Conservation (phyloP, 1,140 invertebrate genomes). For the Luehdorfia chinensis region DNA sequence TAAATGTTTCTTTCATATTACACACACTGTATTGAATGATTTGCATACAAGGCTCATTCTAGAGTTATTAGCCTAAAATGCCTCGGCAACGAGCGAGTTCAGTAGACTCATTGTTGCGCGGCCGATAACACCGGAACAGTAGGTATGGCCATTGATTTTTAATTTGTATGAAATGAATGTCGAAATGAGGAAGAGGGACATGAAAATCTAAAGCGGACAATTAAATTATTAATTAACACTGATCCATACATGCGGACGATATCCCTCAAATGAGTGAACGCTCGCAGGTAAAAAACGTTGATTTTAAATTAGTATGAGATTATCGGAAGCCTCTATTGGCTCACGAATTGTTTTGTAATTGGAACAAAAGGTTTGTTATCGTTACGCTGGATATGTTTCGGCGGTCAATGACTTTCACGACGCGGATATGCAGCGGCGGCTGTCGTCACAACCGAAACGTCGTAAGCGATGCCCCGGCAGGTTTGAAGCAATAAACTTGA, state of each 20-base stretch:
- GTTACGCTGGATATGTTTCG: constrained; percentile 54
- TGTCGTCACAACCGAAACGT: constrained; percentile 29
- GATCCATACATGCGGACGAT: background rate
- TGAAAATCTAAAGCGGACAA: background rate
- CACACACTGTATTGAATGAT: background rate
- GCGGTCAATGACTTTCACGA: constrained; percentile 63
- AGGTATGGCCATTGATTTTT: constrained; percentile 2
- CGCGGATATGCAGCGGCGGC: constrained; percentile 51
- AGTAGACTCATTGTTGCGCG: background rate
- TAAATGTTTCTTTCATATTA: constrained; percentile 3
- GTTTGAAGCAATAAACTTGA: constrained; percentile 42
- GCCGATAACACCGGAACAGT: constrained; percentile 11
- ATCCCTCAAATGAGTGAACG: background rate
- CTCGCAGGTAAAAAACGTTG: too few relatives aligned
- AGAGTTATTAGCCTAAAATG: constrained; percentile 1
- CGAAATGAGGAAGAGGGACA: constrained; percentile 6
- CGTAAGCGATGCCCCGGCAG: constrained; percentile 36
- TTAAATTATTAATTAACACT: constrained; percentile 1
- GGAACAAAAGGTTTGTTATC: constrained; percentile 32
- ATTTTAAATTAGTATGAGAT: constrained; percentile 8
- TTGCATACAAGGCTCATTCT: background rate
- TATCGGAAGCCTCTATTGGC: constrained; percentile 13
- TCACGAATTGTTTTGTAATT: constrained; percentile 5
- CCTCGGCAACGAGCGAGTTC: background rate
- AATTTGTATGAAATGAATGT: constrained; percentile 8